Evolutionary conservation across 2,113 vertebrate genomes (phyloP).

Genomic region (Glareola pratincola): DNA sequence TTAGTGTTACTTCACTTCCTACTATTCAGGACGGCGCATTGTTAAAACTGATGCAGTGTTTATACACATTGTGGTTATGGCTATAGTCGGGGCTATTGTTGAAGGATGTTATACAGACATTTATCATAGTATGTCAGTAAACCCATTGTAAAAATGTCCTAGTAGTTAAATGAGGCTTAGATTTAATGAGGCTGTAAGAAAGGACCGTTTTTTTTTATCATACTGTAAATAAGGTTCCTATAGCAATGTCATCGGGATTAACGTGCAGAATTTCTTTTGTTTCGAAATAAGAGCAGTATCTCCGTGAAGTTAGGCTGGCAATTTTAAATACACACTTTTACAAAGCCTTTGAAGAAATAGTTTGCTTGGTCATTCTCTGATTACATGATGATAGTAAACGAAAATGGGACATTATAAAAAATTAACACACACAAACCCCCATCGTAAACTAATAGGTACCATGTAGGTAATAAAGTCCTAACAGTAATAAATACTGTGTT

Average conservation of each 20-base stretch:
- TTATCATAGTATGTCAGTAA: constrained; percentile 74
- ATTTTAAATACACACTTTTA: not conserved
- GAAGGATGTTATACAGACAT: constrained; percentile 72
- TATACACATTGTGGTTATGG: constrained; percentile 68
- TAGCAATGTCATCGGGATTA: constrained; percentile 58
- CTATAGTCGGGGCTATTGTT: constrained; percentile 67
- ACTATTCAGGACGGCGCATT: constrained; percentile 68
- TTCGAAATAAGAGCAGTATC: constrained; percentile 8
- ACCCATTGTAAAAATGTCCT: constrained; percentile 80
- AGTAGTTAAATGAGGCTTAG: constrained; percentile 78
- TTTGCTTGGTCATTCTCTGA: not conserved
- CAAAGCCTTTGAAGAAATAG: constrained; percentile 7
- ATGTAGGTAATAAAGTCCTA: not conserved
- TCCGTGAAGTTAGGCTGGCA: not conserved
- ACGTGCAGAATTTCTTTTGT: constrained; percentile 52
- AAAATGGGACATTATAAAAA: not conserved
- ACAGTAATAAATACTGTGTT: not conserved
- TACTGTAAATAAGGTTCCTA: constrained; percentile 76
- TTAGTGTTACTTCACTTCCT: constrained; percentile 68
- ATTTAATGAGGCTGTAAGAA: constrained; percentile 78
- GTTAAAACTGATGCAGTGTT: constrained; percentile 71
- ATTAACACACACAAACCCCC: not conserved
- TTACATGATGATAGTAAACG: not conserved
- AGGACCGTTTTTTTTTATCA: constrained; percentile 49
- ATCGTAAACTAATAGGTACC: not conserved